Percentiles rank a stretch among this genome's conserved stretches.
Evolutionary conservation across 2,888 invertebrate genomes (phyloP).

Genomic region (Drosophila rellima): DNA sequence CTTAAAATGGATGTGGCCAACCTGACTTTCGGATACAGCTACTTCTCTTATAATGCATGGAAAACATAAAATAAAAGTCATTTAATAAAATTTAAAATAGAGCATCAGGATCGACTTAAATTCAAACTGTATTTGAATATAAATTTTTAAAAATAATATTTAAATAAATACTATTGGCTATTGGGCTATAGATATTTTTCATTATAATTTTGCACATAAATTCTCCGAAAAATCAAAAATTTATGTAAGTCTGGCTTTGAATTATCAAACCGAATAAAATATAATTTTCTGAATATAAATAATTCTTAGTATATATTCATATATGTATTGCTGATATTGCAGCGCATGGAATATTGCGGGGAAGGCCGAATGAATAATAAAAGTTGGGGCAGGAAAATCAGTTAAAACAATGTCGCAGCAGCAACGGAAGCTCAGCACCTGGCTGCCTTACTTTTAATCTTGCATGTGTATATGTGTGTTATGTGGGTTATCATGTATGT

Average conservation of each 20-base stretch:
- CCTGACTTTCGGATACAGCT: neutral
- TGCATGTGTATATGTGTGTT: conserved; percentile 12
- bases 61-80: neutral
- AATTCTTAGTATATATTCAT: neutral
- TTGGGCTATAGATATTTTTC: neutral
- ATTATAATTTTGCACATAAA: neutral
- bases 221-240: neutral
- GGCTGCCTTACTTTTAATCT: conserved; percentile 5
- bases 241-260: neutral
- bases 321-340: conserved; percentile 2
- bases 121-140: neutral
- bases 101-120: neutral
- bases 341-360: conserved; percentile 40
- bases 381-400: conserved; percentile 38
- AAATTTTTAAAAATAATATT: neutral
- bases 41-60: neutral
- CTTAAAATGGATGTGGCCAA: neutral
- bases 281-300: neutral
- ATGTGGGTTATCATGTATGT: conserved; percentile 10
- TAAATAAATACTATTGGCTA: neutral
- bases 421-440: conserved; percentile 34
- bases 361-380: conserved; percentile 17
- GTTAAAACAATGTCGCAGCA: conserved; percentile 52
- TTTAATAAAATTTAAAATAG: neutral
- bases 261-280: neutral